Base-by-base conservation (phyloP, 2,797 vertebrate genomes). In the Betta splendens region DNA sequence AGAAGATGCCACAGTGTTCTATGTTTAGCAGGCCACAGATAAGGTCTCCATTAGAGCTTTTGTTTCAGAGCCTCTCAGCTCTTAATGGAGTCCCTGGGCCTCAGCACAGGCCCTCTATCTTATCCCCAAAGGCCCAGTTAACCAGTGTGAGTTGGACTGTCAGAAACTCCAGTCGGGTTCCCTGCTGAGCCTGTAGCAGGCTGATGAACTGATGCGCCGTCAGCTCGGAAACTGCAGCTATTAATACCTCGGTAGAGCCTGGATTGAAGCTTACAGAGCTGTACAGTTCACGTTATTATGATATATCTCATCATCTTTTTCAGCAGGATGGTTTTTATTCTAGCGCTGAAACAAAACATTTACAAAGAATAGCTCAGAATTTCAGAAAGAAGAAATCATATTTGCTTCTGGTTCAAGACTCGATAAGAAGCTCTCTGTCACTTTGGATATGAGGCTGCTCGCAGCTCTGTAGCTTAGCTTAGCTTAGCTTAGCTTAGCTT, bases 41-140 rank as follows among this genome's bases (percentile, higher is more conserved):
- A 91, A 89, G 74, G 56, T 79, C 56, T 85, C 89, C 88, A 91
- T 91, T 91, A 91, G 64, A 66, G 75, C 71, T 79, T 63, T 78
- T 87, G 85, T 90, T 90, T 83, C 76, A 87, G 85, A 87, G 76
- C 80, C 72, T 84, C 83, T 65, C 81, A 85, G 80, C 71, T 75
- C 58, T 74, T 88, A 91, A 89, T 92, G 88, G 84, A 83, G 75
- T 86, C 79, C 67, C 64, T 57, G 44, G 79, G 65, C 75, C 76
- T 42, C 35, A 53, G 68, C 64, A 54, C 63, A 72, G 70, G 77
- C 37, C 55, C 52, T n/a, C 83, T 88, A 89, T 91, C 89, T 89
- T 87, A 89, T 90, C 89, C 87, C 69, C 80, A n/a, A 37, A 59
- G 69, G 81, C 56, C 77, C 75, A 37, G 71, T 85, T 81, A 82